phyloP scores from a whole-genome alignment of 2,113 vertebrate species.

The Lanius collurio region DNA sequence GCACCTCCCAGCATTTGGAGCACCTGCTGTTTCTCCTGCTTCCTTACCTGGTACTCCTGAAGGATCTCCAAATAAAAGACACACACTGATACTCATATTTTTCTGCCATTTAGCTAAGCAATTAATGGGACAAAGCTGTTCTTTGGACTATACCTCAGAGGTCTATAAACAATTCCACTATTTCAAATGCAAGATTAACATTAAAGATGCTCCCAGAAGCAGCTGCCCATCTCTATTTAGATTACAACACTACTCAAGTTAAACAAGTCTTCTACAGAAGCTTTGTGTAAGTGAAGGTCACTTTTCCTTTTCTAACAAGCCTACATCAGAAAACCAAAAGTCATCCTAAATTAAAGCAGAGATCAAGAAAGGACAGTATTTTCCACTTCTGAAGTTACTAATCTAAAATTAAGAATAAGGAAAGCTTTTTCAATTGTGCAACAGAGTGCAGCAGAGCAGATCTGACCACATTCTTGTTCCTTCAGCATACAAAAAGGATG shows the following conservation, averaged over 20 bases:
- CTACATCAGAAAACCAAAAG: background rate
- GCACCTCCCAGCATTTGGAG: background rate
- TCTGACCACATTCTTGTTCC: background rate
- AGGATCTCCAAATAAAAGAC: background rate
- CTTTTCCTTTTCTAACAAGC: background rate
- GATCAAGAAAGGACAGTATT: background rate
- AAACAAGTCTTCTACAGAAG: background rate
- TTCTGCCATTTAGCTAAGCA: background rate
- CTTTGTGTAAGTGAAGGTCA: background rate
- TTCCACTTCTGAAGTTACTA: background rate
- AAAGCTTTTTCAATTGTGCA: background rate
- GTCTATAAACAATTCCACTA: background rate
- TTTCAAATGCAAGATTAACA: background rate
- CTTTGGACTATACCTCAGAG: background rate
- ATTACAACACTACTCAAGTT: background rate
- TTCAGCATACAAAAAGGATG: background rate
- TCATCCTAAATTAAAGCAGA: background rate
- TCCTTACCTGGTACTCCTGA: background rate
- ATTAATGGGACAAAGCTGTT: background rate
- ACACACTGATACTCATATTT: rapidly evolving
- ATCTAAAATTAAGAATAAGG: background rate
- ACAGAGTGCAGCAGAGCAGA: background rate
- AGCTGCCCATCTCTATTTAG: background rate
- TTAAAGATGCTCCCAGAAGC: background rate
- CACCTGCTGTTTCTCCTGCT: background rate